These are phyloP conservation scores for Dynastes maya DNA, from an alignment of 2,888 invertebrate genomes.

Conservation along the genomic window DNA sequence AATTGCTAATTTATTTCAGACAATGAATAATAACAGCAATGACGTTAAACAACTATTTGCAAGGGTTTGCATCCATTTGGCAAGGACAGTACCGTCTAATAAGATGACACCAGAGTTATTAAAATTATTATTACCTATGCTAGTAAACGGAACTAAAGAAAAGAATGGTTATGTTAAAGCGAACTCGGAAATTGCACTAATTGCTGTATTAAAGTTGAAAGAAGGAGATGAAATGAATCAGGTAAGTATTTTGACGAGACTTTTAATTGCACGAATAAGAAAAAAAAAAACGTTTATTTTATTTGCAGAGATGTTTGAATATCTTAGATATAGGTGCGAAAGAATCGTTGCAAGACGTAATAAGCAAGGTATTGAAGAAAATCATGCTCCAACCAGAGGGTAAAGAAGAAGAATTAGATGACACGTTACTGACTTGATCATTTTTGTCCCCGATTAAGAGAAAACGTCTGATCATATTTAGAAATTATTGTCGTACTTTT, in stretches of 20 bases:
- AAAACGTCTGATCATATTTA: constrained; percentile 9
- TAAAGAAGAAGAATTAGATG: constrained; percentile 93
- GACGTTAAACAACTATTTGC: constrained; percentile 95
- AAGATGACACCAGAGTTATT: constrained; percentile 80
- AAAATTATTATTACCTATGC: constrained; percentile 87
- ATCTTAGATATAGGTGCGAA: constrained; percentile 90
- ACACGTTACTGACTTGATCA: constrained; percentile 88
- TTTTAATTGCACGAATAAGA: too few species aligned
- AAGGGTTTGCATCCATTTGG: constrained; percentile 83
- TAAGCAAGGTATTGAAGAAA: constrained; percentile 90
- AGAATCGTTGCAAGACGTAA: constrained; percentile 91
- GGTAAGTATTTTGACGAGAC: constrained; percentile 69
- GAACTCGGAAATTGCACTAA: constrained; percentile 93
- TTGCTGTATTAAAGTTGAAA: constrained; percentile 87
- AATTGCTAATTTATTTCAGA: constrained; percentile 71
- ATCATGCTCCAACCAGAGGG: constrained; percentile 83
- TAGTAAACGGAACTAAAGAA: constrained; percentile 98
- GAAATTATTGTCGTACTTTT: constrained; percentile 5
- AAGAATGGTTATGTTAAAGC: constrained; percentile 96
- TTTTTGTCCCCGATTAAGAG: constrained; percentile 41
- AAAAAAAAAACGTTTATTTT: too few species aligned
- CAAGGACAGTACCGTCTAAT: constrained; percentile 76
- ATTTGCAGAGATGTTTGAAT: constrained; percentile 78
- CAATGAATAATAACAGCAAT: constrained; percentile 94
- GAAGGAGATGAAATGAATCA: constrained; percentile 82